Evolutionary conservation across 2,113 vertebrate genomes (phyloP).

Genomic region (Leptobrachium leishanense): DNA sequence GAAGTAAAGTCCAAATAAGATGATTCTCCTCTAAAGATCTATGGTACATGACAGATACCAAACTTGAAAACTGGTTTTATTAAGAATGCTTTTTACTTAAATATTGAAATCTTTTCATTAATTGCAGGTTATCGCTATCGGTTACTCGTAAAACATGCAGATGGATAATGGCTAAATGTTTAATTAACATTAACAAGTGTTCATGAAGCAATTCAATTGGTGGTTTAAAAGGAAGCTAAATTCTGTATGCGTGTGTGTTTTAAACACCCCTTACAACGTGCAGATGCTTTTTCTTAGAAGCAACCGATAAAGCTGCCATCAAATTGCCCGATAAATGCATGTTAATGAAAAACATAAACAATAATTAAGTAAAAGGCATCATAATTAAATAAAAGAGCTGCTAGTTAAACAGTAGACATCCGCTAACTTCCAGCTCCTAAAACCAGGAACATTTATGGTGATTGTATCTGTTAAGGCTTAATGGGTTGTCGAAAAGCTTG

Average conservation of each 20-base stretch:
- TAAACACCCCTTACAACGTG: not conserved
- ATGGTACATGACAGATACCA: no score
- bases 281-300: not conserved
- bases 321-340: not conserved
- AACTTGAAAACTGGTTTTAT: no score
- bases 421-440: not conserved
- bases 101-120: not conserved
- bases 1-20: no score
- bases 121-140: not conserved
- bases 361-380: not conserved
- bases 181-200: not conserved
- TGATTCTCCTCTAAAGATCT: no score
- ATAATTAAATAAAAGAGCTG: not conserved
- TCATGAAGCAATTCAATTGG: not conserved
- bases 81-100: not conserved
- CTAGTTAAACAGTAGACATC: not conserved
- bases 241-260: not conserved
- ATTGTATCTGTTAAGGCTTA: no score
- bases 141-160: not conserved
- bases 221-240: not conserved
- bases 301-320: not conserved
- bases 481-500: no score
- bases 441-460: no score
- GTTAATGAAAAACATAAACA: constrained; percentile 3
- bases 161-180: not conserved